Conservation (phyloP, 2,888 invertebrate species). For the Augochlorella aurata region DNA sequence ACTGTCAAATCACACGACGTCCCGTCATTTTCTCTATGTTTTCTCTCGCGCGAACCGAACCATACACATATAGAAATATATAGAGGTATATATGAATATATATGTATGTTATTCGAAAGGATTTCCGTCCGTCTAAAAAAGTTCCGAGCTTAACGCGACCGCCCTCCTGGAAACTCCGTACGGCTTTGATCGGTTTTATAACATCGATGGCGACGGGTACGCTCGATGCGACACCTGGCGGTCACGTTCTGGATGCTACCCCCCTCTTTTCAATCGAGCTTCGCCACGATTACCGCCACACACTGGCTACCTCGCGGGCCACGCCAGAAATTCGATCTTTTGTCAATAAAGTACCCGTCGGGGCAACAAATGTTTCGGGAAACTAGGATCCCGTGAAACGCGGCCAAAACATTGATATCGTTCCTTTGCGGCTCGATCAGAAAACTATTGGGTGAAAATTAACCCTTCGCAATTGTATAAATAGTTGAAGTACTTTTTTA, state of each 20-base stretch:
- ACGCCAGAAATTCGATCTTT: slow-evolving; percentile 38
- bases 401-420: neutral
- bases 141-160: slow-evolving; percentile 72
- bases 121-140: slow-evolving; percentile 58
- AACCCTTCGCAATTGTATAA: neutral
- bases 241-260: slow-evolving; percentile 41
- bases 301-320: neutral
- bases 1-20: slow-evolving; percentile 76
- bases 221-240: slow-evolving; percentile 64
- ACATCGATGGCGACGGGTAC: slow-evolving; percentile 60
- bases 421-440: neutral
- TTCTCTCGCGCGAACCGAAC: slow-evolving; percentile 53
- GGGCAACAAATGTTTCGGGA: neutral
- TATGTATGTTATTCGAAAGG: slow-evolving; percentile 48
- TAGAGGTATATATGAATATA: slow-evolving; percentile 31
- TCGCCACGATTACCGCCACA: slow-evolving; percentile 32
- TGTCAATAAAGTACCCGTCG: slow-evolving; percentile 13
- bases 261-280: slow-evolving; percentile 33
- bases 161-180: slow-evolving; percentile 74
- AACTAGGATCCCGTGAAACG: neutral
- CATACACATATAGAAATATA: slow-evolving; percentile 27
- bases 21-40: slow-evolving; percentile 63
- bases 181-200: slow-evolving; percentile 72
- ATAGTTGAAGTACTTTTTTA: no score
- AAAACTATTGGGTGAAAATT: neutral